A percentile compares a stretch with the other conserved stretches of the same genome.
These are phyloP conservation scores for Lomographa bimaculata DNA, from an alignment of 2,888 invertebrate species.

Conservation along the genomic window DNA sequence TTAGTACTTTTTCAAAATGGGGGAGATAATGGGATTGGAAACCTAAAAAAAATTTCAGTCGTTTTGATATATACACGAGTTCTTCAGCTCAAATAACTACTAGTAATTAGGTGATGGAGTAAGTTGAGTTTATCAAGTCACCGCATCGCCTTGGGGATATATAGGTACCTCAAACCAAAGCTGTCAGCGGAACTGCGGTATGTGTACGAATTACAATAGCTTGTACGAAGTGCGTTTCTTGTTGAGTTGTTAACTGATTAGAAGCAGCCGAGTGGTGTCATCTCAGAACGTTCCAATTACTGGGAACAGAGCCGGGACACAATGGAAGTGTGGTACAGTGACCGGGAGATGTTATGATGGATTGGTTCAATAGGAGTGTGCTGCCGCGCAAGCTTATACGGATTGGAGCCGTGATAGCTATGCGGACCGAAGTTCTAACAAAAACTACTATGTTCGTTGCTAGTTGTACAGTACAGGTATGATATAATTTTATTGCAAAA, in stretches of 20 bases:
- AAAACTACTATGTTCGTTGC: too few relatives aligned
- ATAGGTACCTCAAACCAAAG: conserved; percentile 2
- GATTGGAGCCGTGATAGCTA: not conserved
- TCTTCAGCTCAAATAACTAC: too few relatives aligned
- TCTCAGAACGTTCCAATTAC: conserved; percentile 83
- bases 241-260: conserved; percentile 83
- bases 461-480: too few relatives aligned
- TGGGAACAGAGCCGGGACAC: conserved; percentile 45
- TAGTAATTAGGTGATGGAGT: too few relatives aligned
- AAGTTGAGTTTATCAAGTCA: too few relatives aligned
- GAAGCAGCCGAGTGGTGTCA: conserved; percentile 79
- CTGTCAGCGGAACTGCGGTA: conserved; percentile 43
- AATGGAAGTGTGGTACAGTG: conserved; percentile 11
- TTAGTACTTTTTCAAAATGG: too few relatives aligned
- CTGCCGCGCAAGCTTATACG: not conserved
- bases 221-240: conserved; percentile 71
- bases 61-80: too few relatives aligned
- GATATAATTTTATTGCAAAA: too few relatives aligned
- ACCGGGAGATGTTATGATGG: not conserved
- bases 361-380: not conserved
- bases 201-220: conserved; percentile 66
- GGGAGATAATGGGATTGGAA: too few relatives aligned
- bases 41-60: too few relatives aligned
- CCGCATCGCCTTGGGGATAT: too few relatives aligned
- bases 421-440: too few relatives aligned